These are phyloP conservation scores for Pterocles orientalis DNA, from an alignment of 2,113 vertebrate species.

Conservation along the genomic window DNA sequence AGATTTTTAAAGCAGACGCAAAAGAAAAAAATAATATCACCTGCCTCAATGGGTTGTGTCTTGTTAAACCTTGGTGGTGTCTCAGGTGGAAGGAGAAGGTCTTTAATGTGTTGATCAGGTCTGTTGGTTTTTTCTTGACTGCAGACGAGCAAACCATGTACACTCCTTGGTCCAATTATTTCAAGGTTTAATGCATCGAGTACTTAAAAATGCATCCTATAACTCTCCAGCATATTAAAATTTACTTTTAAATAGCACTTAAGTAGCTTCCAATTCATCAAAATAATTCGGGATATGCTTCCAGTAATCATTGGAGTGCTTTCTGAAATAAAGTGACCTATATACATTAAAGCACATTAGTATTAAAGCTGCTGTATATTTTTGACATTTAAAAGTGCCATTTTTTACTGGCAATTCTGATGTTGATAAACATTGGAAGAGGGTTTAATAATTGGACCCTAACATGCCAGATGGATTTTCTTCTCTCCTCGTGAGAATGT, in stretches of 20 bases:
- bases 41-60: neutral
- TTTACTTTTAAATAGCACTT: neutral
- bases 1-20: neutral
- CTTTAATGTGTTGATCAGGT: neutral
- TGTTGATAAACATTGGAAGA: neutral
- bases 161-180: neutral
- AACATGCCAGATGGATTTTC: constrained; percentile 15
- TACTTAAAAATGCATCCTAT: neutral
- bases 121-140: neutral
- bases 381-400: constrained; percentile 16
- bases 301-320: neutral
- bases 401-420: constrained; percentile 12
- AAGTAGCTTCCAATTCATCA: constrained; percentile 18
- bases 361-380: neutral
- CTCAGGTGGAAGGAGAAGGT: neutral
- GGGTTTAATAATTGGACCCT: constrained; percentile 1
- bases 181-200: neutral
- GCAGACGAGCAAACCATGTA: neutral
- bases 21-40: neutral
- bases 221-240: neutral
- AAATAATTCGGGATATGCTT: constrained; percentile 19
- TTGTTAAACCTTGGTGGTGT: neutral
- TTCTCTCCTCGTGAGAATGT: neutral
- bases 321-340: neutral
- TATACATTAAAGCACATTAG: neutral